phyloP scores from a whole-genome alignment of 2,113 vertebrate genomes.

The Tursiops truncatus region DNA sequence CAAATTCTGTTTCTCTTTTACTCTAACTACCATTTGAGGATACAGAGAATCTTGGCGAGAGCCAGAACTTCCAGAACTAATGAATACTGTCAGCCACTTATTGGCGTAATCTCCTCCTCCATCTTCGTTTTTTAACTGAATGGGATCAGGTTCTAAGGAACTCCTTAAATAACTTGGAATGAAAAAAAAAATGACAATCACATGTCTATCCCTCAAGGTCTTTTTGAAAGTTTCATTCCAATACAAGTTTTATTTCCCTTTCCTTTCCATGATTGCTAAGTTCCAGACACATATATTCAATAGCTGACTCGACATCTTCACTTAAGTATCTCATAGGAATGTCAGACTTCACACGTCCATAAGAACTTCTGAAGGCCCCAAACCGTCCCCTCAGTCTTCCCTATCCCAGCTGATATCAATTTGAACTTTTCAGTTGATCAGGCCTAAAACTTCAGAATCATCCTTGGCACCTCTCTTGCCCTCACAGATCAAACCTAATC shows the following conservation, averaged over 20 bases:
- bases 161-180: background rate
- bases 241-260: background rate
- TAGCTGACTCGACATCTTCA: background rate
- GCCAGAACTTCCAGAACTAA: background rate
- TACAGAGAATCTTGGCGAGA: background rate
- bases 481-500: background rate
- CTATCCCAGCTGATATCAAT: background rate
- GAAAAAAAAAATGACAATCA: background rate
- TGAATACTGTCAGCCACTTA: background rate
- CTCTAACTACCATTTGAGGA: background rate
- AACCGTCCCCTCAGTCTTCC: background rate
- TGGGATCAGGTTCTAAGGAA: background rate
- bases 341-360: background rate
- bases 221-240: slow-evolving; percentile 19
- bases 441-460: background rate
- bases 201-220: background rate
- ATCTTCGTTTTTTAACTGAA: slow-evolving; percentile 3
- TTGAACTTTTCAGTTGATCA: background rate
- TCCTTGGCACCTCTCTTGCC: background rate
- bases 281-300: background rate
- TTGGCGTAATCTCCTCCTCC: background rate
- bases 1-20: background rate
- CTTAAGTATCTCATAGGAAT: background rate
- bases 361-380: background rate
- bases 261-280: background rate